Conservation (phyloP, 2,888 invertebrate species). For the Notodonta dromedarius region DNA sequence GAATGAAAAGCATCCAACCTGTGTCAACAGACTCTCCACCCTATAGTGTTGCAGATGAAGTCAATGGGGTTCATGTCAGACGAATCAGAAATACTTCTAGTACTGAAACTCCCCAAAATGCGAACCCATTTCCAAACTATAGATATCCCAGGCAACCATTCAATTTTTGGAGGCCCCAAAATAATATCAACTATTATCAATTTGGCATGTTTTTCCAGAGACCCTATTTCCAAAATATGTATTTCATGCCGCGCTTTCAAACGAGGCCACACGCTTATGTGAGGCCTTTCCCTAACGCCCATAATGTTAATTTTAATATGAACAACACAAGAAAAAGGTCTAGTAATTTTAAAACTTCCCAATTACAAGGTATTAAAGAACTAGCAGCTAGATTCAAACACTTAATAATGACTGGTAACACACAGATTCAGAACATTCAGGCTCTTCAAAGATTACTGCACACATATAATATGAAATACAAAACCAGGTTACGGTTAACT, state of each 20-base stretch:
- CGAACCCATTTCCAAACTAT: slow-evolving; percentile 18
- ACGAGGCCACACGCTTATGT: slow-evolving; percentile 36
- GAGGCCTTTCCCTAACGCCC: slow-evolving; percentile 24
- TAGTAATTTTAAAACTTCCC: slow-evolving; percentile 38
- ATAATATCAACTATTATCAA: slow-evolving; percentile 47
- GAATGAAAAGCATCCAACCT: slow-evolving; percentile 33
- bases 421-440: slow-evolving; percentile 41
- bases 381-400: slow-evolving; percentile 51
- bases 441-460: slow-evolving; percentile 54
- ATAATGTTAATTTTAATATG: slow-evolving; percentile 22
- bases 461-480: slow-evolving; percentile 63
- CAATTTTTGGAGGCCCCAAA: slow-evolving; percentile 49
- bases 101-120: slow-evolving; percentile 27
- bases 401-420: slow-evolving; percentile 37
- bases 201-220: slow-evolving; percentile 55
- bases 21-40: slow-evolving; percentile 39
- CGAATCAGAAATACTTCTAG: slow-evolving; percentile 45
- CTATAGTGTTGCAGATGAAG: slow-evolving; percentile 56
- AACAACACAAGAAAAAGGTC: slow-evolving; percentile 41
- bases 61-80: slow-evolving; percentile 52
- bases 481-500: slow-evolving; percentile 52
- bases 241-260: slow-evolving; percentile 47
- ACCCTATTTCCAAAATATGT: slow-evolving; percentile 40
- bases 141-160: slow-evolving; percentile 32
- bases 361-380: slow-evolving; percentile 54